Conservation (phyloP, 2,888 invertebrate species). For the Osmoderma eremita region DNA sequence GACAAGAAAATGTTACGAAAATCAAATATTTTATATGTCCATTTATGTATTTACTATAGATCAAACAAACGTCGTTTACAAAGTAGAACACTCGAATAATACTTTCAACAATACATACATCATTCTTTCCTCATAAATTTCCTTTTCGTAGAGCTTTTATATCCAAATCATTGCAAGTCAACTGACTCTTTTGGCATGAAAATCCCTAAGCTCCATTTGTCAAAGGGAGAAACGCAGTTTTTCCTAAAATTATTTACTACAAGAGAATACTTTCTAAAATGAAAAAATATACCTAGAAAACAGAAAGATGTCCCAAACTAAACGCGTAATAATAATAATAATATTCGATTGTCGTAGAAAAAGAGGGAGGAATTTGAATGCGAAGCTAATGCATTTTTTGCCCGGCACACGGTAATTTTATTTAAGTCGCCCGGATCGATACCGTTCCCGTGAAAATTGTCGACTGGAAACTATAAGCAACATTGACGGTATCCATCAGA, state of each 20-base stretch:
- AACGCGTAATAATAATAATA: too few relatives aligned
- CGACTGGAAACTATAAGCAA: constrained; percentile 40
- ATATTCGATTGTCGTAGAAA: too few relatives aligned
- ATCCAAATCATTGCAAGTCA: constrained; percentile 50
- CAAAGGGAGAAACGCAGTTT: constrained; percentile 45
- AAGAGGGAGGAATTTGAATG: constrained; percentile 10
- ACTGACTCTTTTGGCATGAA: constrained; percentile 49
- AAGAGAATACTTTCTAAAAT: too few relatives aligned
- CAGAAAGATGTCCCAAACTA: constrained; percentile 6
- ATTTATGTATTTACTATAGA: too few relatives aligned
- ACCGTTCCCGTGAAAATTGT: constrained; percentile 38
- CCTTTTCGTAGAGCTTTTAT: constrained; percentile 50
- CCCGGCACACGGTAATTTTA: constrained; percentile 30
- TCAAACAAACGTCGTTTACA: constrained; percentile 45
- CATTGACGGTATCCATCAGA: constrained; percentile 43
- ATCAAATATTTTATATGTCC: too few relatives aligned
- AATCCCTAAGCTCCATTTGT: constrained; percentile 52
- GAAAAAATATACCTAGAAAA: constrained; percentile 1
- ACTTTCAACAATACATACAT: constrained; percentile 49
- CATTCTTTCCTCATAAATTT: constrained; percentile 50
- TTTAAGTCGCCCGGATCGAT: constrained; percentile 29
- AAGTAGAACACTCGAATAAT: constrained; percentile 47
- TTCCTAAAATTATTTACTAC: too few relatives aligned
- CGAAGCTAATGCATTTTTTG: constrained; percentile 33
- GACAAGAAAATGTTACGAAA: too few relatives aligned